phyloP scores from a whole-genome alignment of 2,797 vertebrate species.

The Falco berigora region DNA sequence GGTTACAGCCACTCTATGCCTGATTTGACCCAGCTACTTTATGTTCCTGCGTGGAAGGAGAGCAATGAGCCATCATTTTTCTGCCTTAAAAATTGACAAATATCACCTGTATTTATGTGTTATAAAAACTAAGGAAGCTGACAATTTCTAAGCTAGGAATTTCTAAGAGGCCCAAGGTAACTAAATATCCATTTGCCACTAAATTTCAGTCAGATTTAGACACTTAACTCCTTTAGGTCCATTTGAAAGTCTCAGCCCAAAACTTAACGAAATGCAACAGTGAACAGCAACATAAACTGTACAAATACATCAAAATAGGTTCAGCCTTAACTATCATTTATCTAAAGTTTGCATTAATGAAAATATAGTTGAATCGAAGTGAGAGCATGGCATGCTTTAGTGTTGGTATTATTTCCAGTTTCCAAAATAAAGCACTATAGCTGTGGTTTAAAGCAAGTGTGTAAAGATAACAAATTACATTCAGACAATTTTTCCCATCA shows the following conservation, averaged over 20 bases:
- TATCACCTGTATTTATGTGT: not conserved
- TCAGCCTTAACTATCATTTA: not conserved
- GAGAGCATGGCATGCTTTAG: not conserved
- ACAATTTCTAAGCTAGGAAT: not conserved
- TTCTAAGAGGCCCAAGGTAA: not conserved
- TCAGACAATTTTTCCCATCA: not conserved
- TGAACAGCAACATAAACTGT: not conserved
- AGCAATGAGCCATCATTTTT: not conserved
- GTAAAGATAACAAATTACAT: not conserved
- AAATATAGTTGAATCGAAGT: not conserved
- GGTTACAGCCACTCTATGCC: not conserved
- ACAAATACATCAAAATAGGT: not conserved
- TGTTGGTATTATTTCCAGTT: not conserved
- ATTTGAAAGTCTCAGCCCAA: not conserved
- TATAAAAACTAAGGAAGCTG: not conserved
- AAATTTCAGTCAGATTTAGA: not conserved
- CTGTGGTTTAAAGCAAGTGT: not conserved
- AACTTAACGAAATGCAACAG: not conserved
- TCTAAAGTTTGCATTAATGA: not conserved
- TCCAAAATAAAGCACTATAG: not conserved
- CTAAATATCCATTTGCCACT: not conserved
- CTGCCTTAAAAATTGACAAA: not conserved
- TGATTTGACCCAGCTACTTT: not conserved
- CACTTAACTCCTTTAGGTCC: not conserved
- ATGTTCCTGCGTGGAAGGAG: fast-evolving